phyloP scores from a whole-genome alignment of 2,113 vertebrate species.

The Mellivora capensis region DNA sequence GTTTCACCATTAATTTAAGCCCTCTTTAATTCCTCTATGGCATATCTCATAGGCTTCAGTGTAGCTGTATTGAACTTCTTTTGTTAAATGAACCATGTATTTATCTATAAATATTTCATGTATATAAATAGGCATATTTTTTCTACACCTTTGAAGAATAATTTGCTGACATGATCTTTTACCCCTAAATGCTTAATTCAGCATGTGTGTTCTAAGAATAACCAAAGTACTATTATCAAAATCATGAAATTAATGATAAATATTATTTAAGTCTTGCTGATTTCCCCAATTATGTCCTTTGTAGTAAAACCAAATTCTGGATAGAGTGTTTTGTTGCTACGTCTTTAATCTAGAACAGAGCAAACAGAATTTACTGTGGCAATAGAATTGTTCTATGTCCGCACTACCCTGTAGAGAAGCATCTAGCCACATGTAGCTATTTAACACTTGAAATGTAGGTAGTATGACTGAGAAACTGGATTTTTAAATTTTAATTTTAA shows the following conservation, averaged over 20 bases:
- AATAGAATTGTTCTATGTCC: background rate
- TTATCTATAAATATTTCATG: constrained; percentile 22
- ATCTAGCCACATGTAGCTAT: background rate
- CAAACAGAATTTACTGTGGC: background rate
- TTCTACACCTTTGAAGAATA: background rate
- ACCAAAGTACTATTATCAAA: background rate
- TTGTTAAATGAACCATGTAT: background rate
- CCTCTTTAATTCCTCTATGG: background rate
- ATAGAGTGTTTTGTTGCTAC: background rate
- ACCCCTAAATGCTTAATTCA: background rate
- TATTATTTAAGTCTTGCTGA: background rate
- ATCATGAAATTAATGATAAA: background rate
- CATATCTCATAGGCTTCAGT: background rate
- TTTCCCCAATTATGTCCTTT: background rate
- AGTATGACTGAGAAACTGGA: background rate
- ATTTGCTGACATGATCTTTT: background rate
- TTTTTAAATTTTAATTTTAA: background rate
- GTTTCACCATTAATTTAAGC: background rate
- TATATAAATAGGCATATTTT: background rate
- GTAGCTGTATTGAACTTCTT: background rate
- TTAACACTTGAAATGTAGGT: background rate
- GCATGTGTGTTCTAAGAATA: background rate
- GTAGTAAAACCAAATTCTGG: constrained; percentile 9
- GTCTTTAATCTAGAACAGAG: background rate
- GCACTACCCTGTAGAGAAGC: fast-evolving